Base-by-base conservation (phyloP, 2,888 invertebrate genomes). In the Blomia tropicalis region DNA sequence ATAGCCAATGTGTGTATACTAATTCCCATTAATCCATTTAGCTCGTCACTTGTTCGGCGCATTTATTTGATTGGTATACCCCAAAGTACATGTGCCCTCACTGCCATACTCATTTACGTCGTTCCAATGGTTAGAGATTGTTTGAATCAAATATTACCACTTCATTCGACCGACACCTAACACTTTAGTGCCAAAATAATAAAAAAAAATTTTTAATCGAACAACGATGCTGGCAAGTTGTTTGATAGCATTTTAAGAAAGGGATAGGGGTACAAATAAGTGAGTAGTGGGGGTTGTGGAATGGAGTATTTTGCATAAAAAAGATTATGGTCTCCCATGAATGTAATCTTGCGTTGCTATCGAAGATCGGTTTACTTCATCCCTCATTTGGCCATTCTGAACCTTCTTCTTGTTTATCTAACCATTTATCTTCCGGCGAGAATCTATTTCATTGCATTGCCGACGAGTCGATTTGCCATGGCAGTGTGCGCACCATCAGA, bases 321-420 rank as follows among this genome's bases (percentile, higher is more conserved):
- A 47, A 47, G 51, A 47, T 47, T 47, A 47, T 47, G 51, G 51
- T n/a, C n/a, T 47, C 51, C 7, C 51, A 47, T 47, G 51, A 47
- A 47, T n/a, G 51, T 47, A 47, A 47, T 47, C 51, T 47, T 7
- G n/a, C n/a, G n/a, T n/a, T n/a, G n/a, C n/a, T n/a, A n/a, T n/a
- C n/a, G n/a, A n/a, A n/a, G n/a, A n/a, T n/a, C n/a, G n/a, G n/a
- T n/a, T n/a, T n/a, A n/a, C n/a, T n/a, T n/a, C n/a, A n/a, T n/a
- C 51, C 7, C 51, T 47, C n/a, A 47, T 47, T n/a, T 7, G n/a
- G 51, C 51, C 7, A n/a, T 14, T 41, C 51, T 7, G 27, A 19
- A 27, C n/a, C 51, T n/a, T 11, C n/a, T 47, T 47, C 51, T 47
- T 47, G n/a, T 47, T 47, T 47, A 47, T 47, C 51, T 47, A 47